Evolutionary conservation across 2,113 vertebrate genomes (phyloP).

Genomic region (Gallinago media): DNA sequence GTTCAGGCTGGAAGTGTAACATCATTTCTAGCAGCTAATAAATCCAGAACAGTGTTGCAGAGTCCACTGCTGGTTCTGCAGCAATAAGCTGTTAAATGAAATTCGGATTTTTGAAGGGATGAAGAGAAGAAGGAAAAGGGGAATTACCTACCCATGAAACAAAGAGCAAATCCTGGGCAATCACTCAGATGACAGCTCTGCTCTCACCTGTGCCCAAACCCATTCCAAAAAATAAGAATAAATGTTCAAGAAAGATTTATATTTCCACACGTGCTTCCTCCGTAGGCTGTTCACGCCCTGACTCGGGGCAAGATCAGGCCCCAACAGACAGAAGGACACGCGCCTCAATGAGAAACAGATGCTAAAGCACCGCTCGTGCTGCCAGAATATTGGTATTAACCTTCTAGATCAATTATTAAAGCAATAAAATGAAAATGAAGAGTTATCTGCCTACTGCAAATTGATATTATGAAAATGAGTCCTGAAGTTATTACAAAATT

Average conservation of each 20-base stretch:
- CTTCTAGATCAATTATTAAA: not conserved
- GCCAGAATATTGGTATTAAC: not conserved
- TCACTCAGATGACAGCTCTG: not conserved
- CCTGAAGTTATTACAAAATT: not conserved
- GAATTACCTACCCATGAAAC: not conserved
- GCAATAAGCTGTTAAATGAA: not conserved
- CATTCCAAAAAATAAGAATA: not conserved
- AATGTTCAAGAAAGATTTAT: not conserved
- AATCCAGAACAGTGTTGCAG: not conserved
- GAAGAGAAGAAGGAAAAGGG: not conserved
- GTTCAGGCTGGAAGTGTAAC: not conserved
- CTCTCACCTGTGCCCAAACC: not conserved
- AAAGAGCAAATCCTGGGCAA: not conserved
- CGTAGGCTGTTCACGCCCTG: fast-evolving
- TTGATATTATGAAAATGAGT: not conserved
- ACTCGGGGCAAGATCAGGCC: not conserved
- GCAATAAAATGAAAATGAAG: not conserved
- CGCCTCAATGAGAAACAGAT: not conserved
- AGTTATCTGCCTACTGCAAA: not conserved
- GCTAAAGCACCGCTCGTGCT: not conserved
- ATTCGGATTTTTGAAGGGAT: not conserved
- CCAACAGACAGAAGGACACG: fast-evolving
- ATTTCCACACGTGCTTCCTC: not conserved
- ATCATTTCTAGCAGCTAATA: not conserved
- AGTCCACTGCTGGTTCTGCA: not conserved